Base-by-base conservation (phyloP, 2,797 vertebrate species). In the Xyrichtys novacula region DNA sequence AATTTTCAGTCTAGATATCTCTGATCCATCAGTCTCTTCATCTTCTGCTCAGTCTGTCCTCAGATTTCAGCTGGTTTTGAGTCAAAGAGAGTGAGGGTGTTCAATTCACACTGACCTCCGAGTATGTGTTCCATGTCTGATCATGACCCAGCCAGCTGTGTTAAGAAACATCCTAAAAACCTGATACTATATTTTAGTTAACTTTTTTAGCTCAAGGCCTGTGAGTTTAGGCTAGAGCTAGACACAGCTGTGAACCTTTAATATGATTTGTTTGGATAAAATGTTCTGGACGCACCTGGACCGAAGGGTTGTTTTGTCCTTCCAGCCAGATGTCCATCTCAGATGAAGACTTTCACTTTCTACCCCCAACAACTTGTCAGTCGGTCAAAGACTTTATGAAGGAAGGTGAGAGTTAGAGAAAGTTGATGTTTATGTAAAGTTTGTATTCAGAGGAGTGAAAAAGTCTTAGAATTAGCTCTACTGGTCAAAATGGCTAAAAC, bases 321-420 rank as follows among this genome's bases (percentile, higher is more conserved):
- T 49, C 17, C 52, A 58, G 69, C 69, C 64, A 72, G 68, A 43
- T 72, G 78, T 65, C 67, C 64, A 28, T 76, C 68, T 47, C 20
- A 25, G 28, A 57, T 2, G 0, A 42, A 38, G 9, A 55, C 47
- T 59, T 22, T 77, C 28, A 31, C 32, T 40, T 78, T 26, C 22
- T 44, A 29, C 28, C 40, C 46, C 22, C 47, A 39, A 55, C 14
- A 50, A 36, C 36, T 19, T 17, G 11, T n/a, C 28, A 52, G 32
- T 3, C 28, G 50, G 56, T 62, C 52, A 62, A 48, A 58, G 17
- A 10, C 36, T 0, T 3, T 1, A 9, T 28, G 46, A 34, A 15
- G 47, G 42, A 11, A 16, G 44, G 3, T 36, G n/a, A 20, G 9
- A 36, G n/a, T 34, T 6, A 14, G 4, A 0, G 28, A 15, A 16